A percentile compares a stretch with the other conserved stretches of the same genome.
These are phyloP conservation scores for Etheostoma nigrum DNA, from an alignment of 2,797 vertebrate genomes.

Conservation along the genomic window DNA sequence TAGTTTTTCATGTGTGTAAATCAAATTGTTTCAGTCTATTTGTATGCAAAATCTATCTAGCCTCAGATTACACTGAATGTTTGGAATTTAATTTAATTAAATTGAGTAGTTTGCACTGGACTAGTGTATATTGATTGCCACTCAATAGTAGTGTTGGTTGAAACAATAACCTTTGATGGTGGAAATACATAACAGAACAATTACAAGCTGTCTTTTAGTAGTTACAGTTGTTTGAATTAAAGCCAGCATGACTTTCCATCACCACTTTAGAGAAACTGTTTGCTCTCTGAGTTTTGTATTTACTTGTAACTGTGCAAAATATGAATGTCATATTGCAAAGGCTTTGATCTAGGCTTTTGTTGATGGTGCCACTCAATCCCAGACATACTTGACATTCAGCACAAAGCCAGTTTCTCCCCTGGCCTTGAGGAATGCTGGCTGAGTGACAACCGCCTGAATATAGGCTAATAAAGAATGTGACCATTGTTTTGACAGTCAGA, in stretches of 20 bases:
- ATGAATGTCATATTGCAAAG: slow-evolving; percentile 19
- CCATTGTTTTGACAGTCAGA: slow-evolving; percentile 66
- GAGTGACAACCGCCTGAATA: slow-evolving; percentile 59
- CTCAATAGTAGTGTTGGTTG: no score
- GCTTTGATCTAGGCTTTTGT: slow-evolving; percentile 42
- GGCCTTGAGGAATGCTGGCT: slow-evolving; percentile 71
- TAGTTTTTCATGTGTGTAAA: no score
- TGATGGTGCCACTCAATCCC: slow-evolving; percentile 41
- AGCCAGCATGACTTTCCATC: not conserved
- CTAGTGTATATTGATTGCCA: no score
- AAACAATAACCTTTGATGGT: no score
- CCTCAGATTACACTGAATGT: no score
- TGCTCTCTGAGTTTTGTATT: slow-evolving; percentile 4
- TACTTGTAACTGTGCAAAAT: slow-evolving; percentile 17
- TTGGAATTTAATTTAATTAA: no score
- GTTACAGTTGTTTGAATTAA: no score
- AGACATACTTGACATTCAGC: slow-evolving; percentile 70
- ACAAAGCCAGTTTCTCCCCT: slow-evolving; percentile 57
- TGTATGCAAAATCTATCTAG: no score
- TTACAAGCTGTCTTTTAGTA: not conserved
- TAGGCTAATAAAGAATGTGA: slow-evolving; percentile 67
- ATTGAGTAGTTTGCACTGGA: no score
- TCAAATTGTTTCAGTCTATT: no score
- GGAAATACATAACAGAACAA: no score
- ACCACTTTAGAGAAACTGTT: not conserved